phyloP scores from a whole-genome alignment of 1,140 invertebrate species.

The Ceratina australensis region DNA sequence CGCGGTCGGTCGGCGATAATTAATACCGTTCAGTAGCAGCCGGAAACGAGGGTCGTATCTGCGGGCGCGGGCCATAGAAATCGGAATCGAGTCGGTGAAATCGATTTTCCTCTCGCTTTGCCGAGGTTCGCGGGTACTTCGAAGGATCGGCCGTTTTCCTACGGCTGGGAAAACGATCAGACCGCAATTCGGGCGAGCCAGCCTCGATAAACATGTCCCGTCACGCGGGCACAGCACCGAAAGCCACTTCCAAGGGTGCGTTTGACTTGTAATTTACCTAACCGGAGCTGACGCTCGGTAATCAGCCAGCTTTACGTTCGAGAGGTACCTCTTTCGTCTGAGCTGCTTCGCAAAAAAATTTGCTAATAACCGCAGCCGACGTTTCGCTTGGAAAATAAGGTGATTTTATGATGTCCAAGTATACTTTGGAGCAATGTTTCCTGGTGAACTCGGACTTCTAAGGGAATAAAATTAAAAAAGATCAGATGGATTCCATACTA shows the following conservation, averaged over 20 bases:
- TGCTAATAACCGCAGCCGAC: no score
- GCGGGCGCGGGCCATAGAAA: slow-evolving; percentile 11
- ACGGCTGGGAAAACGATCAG: slow-evolving; percentile 21
- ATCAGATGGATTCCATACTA: no score
- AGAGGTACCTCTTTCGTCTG: background rate
- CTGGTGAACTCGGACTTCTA: no score
- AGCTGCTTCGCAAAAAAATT: background rate
- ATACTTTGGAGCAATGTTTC: no score
- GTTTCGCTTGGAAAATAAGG: no score
- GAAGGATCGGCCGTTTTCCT: background rate
- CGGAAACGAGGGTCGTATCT: background rate
- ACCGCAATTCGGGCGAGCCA: slow-evolving; percentile 36
- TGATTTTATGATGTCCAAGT: no score
- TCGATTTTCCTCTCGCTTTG: slow-evolving; percentile 19
- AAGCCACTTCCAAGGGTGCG: background rate
- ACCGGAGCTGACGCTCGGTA: slow-evolving; percentile 4
- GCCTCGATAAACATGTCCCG: slow-evolving; percentile 3
- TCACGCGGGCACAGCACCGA: background rate
- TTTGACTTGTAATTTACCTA: slow-evolving; percentile 35
- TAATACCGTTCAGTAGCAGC: slow-evolving; percentile 25
- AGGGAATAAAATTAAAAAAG: no score
- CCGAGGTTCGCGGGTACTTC: no score
- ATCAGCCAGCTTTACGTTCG: slow-evolving; percentile 18
- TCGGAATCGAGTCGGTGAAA: slow-evolving; percentile 34
- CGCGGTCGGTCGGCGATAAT: slow-evolving; percentile 32